These are phyloP conservation scores for Apomyelois bistriatella DNA, from an alignment of 2,888 invertebrate species.

Conservation along the genomic window DNA sequence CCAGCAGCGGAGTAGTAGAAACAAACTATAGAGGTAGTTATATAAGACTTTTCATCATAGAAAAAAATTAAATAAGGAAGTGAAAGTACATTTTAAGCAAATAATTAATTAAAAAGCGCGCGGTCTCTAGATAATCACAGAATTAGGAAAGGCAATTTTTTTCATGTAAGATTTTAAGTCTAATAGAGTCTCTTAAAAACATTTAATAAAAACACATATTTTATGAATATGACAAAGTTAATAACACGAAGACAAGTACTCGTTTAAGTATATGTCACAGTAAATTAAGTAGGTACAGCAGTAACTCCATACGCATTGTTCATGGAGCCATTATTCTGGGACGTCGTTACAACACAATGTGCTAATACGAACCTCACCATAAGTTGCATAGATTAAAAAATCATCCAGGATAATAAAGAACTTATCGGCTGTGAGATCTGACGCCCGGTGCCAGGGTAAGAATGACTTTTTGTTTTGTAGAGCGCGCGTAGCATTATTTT, in stretches of 20 bases:
- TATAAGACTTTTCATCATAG: too few relatives aligned
- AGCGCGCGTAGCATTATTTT: neutral
- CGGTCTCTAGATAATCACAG: too few relatives aligned
- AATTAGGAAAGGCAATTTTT: too few relatives aligned
- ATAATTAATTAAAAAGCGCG: too few relatives aligned
- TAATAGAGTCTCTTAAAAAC: too few relatives aligned
- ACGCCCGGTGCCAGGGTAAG: constrained; percentile 36
- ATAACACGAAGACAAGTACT: constrained; percentile 7
- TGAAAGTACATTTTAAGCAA: too few relatives aligned
- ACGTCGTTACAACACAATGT: constrained; percentile 40
- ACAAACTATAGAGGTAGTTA: too few relatives aligned
- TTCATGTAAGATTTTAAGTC: too few relatives aligned
- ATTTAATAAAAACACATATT: neutral
- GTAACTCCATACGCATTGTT: constrained; percentile 20
- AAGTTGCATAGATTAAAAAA: constrained; percentile 70
- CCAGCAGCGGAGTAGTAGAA: too few relatives aligned
- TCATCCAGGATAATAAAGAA: constrained; percentile 76
- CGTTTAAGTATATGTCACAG: constrained; percentile 18
- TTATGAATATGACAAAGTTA: neutral
- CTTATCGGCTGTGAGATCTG: constrained; percentile 75
- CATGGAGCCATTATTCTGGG: constrained; percentile 9
- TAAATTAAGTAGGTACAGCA: constrained; percentile 22
- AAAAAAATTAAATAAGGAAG: too few relatives aligned
- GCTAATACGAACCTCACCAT: constrained; percentile 58
- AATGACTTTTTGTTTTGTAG: neutral